These are phyloP conservation scores for Melanostoma mellinum DNA, from an alignment of 2,888 invertebrate genomes.

Conservation along the genomic window DNA sequence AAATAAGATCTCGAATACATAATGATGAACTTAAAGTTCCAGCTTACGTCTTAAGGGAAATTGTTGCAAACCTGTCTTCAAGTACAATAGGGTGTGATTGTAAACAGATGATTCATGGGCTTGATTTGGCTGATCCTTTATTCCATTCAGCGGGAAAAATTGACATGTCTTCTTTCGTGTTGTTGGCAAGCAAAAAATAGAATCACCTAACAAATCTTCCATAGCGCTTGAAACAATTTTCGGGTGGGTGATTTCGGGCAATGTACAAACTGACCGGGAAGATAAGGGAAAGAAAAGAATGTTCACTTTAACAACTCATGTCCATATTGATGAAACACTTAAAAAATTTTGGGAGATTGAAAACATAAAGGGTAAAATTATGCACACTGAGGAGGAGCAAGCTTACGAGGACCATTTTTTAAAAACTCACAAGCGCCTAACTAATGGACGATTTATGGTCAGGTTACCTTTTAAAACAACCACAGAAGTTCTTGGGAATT, in stretches of 20 bases:
- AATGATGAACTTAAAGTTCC: background rate
- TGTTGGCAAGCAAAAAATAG: conserved; percentile 1
- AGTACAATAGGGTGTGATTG: conserved; percentile 2
- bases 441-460: conserved; percentile 8
- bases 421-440: background rate
- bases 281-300: background rate
- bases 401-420: conserved; percentile 7
- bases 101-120: conserved; percentile 5
- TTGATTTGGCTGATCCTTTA: background rate
- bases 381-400: conserved; percentile 17
- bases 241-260: conserved; percentile 8
- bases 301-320: background rate
- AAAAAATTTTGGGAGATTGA: conserved; percentile 7
- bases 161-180: conserved; percentile 2
- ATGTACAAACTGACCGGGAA: background rate
- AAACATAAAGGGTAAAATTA: background rate
- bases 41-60: background rate
- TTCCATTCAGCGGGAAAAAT: background rate
- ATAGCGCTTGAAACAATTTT: background rate
- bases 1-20: background rate
- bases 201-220: background rate
- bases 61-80: background rate
- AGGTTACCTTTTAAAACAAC: background rate
- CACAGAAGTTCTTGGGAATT: background rate
- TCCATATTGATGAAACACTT: conserved; percentile 9